phyloP scores from a whole-genome alignment of 2,113 vertebrate genomes.

The Eublepharis macularius region DNA sequence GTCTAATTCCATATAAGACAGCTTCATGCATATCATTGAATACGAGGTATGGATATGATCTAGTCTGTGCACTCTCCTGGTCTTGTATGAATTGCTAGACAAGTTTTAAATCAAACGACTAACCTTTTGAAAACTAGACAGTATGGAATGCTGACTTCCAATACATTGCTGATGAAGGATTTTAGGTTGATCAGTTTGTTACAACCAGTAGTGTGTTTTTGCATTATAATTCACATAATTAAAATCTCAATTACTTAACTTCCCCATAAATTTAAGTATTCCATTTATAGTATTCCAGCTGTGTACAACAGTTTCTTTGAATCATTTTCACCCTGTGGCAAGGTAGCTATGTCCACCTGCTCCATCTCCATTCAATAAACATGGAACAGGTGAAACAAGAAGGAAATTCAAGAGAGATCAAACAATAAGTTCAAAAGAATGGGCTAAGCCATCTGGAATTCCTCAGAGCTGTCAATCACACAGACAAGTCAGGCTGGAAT shows the following conservation, averaged over 20 bases:
- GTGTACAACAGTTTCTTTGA: conserved; percentile 57
- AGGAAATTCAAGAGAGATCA: conserved; percentile 78
- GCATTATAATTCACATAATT: conserved; percentile 62
- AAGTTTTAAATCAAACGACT: conserved; percentile 57
- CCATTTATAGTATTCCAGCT: conserved; percentile 51
- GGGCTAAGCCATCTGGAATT: conserved; percentile 75
- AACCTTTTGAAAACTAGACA: conserved; percentile 50
- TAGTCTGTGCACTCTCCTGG: not conserved
- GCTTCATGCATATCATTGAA: conserved; percentile 11
- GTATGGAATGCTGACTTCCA: conserved; percentile 44
- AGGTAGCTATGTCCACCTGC: conserved; percentile 69
- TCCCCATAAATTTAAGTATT: conserved; percentile 51
- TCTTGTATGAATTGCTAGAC: conserved; percentile 34
- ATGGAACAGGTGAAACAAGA: conserved; percentile 75
- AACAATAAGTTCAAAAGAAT: conserved; percentile 76
- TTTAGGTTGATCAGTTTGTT: conserved; percentile 57
- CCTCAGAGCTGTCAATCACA: conserved; percentile 68
- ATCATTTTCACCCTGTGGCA: conserved; percentile 47
- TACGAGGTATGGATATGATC: not conserved
- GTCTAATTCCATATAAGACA: too few species aligned
- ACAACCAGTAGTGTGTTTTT: conserved; percentile 50
- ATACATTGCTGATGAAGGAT: conserved; percentile 29
- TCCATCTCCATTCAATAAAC: conserved; percentile 67
- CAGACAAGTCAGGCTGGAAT: conserved; percentile 62
- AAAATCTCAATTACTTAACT: conserved; percentile 57